phyloP scores from a whole-genome alignment of 1,140 invertebrate species.

The Hycleus cichorii region DNA sequence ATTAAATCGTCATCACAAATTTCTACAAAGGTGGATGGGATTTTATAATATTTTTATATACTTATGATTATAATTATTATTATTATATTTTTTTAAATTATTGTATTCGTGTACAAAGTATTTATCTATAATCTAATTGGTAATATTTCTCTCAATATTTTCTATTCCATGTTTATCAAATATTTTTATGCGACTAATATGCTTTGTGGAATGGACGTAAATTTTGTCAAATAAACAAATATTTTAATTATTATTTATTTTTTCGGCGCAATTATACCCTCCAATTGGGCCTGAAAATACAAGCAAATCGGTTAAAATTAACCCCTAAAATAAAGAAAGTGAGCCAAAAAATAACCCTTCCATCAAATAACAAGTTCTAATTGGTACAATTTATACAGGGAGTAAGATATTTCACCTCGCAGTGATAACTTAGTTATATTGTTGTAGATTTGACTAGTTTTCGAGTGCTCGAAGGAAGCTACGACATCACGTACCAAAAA shows the following conservation, averaged over 20 bases:
- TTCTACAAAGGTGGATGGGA: constrained; percentile 28
- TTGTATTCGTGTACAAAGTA: constrained; percentile 31
- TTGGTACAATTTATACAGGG: too few relatives aligned
- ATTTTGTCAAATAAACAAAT: constrained; percentile 25
- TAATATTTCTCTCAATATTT: constrained; percentile 20
- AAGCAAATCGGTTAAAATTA: not conserved
- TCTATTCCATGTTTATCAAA: not conserved
- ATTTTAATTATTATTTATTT: constrained; percentile 52
- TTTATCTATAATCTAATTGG: constrained; percentile 26
- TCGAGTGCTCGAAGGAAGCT: not conserved
- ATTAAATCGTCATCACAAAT: constrained; percentile 16
- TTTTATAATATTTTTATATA: constrained; percentile 16
- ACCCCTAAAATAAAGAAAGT: too few relatives aligned
- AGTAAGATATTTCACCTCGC: too few relatives aligned
- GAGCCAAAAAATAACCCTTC: too few relatives aligned
- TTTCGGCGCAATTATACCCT: constrained; percentile 86
- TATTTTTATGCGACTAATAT: constrained; percentile 14
- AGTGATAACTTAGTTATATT: too few relatives aligned
- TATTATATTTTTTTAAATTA: constrained; percentile 27
- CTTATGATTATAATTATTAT: not conserved
- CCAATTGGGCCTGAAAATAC: constrained; percentile 71
- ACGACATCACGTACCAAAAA: too few relatives aligned
- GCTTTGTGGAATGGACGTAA: constrained; percentile 28
- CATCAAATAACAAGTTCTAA: too few relatives aligned
- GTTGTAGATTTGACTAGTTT: too few relatives aligned